A percentile compares a stretch with the other conserved stretches of the same genome.
These are phyloP conservation scores for Rotaria socialis DNA, from an alignment of 2,888 invertebrate species.

Conservation along the genomic window DNA sequence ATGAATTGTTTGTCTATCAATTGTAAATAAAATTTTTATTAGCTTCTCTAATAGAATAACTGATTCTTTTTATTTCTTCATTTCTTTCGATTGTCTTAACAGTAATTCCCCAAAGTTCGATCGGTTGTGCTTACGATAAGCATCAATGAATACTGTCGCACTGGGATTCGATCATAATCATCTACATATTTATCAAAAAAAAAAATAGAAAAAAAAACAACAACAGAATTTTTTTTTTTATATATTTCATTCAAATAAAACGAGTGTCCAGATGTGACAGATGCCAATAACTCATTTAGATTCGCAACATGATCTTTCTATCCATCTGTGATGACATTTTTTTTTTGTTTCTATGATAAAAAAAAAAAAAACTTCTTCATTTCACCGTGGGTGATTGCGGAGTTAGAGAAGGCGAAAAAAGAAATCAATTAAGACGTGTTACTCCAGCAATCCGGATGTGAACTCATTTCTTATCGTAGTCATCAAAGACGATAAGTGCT, in stretches of 20 bases:
- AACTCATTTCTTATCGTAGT: neutral
- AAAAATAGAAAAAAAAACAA: neutral
- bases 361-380: neutral
- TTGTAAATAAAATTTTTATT: neutral
- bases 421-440: conserved; percentile 10
- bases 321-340: neutral
- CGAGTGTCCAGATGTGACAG: neutral
- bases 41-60: neutral
- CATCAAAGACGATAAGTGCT: conserved; percentile 14
- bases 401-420: neutral
- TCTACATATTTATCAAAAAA: neutral
- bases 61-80: neutral
- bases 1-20: too few relatives aligned
- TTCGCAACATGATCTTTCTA: conserved; percentile 11
- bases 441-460: conserved; percentile 1
- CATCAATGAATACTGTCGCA: conserved; percentile 36
- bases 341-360: neutral
- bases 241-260: neutral
- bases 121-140: conserved; percentile 41
- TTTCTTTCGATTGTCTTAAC: neutral
- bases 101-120: conserved; percentile 22
- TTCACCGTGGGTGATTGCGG: neutral
- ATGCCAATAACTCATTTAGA: conserved; percentile 19
- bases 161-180: conserved; percentile 7
- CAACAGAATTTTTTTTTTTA: neutral